Percentiles rank a stretch among this genome's conserved stretches.
Evolutionary conservation across 2,888 invertebrate species (phyloP).

Genomic region (Cartodere bifasciata): DNA sequence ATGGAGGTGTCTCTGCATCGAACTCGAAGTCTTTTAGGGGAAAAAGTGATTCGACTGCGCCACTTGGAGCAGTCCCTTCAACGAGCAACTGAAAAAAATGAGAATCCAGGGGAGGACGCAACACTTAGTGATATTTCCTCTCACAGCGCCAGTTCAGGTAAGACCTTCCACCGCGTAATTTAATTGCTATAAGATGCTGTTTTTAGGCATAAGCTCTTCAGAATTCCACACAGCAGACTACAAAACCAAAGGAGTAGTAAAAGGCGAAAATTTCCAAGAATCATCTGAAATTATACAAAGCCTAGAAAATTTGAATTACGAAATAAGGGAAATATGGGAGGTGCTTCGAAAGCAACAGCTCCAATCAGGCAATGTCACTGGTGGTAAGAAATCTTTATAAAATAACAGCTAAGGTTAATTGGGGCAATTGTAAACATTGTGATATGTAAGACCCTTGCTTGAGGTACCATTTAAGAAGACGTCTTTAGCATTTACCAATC

Average conservation of each 20-base stretch:
- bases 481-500: too few species aligned
- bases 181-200: background rate
- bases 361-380: conserved; percentile 35
- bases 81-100: conserved; percentile 39
- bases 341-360: conserved; percentile 49
- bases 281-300: conserved; percentile 57
- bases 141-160: conserved; percentile 44
- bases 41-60: conserved; percentile 67
- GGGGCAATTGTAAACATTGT: too few species aligned
- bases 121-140: conserved; percentile 55
- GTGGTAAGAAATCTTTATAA: too few species aligned
- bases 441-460: too few species aligned
- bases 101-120: conserved; percentile 39
- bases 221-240: conserved; percentile 48
- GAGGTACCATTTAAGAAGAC: too few species aligned
- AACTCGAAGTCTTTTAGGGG: conserved; percentile 65
- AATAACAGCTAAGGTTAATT: too few species aligned
- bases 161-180: background rate
- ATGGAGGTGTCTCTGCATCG: conserved; percentile 75
- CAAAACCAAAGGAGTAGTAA: conserved; percentile 12
- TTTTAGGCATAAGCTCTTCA: conserved; percentile 45
- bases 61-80: conserved; percentile 69
- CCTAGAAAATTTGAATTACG: conserved; percentile 54
- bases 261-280: conserved; percentile 43
- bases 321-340: conserved; percentile 58